A percentile compares a stretch with the other conserved stretches of the same genome.
Evolutionary conservation across 2,113 vertebrate genomes (phyloP).

Genomic region (Octodon degus): DNA sequence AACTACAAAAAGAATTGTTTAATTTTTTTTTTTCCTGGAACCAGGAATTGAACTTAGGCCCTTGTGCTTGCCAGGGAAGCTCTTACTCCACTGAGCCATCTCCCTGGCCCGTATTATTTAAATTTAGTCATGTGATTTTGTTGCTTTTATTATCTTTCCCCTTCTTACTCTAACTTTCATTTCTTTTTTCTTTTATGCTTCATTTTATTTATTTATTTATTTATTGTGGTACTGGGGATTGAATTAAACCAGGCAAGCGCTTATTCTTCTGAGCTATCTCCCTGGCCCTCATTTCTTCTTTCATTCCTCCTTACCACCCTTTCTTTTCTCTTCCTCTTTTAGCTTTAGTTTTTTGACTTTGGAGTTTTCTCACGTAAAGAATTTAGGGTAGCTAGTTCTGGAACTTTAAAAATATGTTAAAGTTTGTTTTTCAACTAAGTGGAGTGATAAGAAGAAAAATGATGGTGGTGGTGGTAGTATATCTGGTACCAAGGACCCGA

Average conservation of each 20-base stretch:
- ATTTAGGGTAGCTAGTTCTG: background rate
- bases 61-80: too few relatives aligned
- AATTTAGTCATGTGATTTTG: background rate
- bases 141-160: background rate
- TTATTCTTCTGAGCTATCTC: too few relatives aligned
- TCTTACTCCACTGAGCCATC: too few relatives aligned
- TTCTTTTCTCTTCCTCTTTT: background rate
- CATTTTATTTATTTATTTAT: too few relatives aligned
- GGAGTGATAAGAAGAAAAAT: background rate
- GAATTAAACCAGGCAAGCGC: too few relatives aligned
- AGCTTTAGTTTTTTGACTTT: background rate
- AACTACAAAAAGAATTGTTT: background rate
- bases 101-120: background rate
- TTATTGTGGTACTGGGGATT: too few relatives aligned
- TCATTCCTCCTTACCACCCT: background rate
- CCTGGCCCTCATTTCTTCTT: background rate
- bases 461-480: background rate
- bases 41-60: too few relatives aligned
- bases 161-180: background rate
- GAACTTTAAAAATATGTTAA: background rate
- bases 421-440: background rate
- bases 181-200: too few relatives aligned
- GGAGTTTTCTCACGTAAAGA: background rate
- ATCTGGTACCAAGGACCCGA: background rate
- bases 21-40: too few relatives aligned